Conservation (phyloP, 2,888 invertebrate genomes). For the Pyrochroa serraticornis region DNA sequence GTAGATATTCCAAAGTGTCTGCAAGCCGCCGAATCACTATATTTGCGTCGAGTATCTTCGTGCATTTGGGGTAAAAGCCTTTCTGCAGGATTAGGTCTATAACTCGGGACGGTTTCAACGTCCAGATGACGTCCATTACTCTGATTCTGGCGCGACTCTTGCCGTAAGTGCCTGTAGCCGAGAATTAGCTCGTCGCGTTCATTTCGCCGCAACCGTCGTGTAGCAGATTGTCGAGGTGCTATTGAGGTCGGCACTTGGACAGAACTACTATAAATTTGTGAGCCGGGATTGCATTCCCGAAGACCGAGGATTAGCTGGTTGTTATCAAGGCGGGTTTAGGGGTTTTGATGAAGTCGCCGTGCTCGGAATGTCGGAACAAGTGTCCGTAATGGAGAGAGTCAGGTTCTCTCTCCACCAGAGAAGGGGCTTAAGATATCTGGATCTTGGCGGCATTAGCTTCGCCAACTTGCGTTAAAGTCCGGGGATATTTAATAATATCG, state of each 20-base stretch:
- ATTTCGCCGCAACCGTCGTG: conserved; percentile 18
- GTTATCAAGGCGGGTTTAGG: conserved; percentile 53
- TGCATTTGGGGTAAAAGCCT: no score
- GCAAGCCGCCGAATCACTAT: no score
- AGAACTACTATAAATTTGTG: conserved; percentile 49
- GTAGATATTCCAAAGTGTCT: no score
- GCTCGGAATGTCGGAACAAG: conserved; percentile 50
- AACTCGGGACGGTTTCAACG: no score
- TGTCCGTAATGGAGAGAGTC: conserved; percentile 46
- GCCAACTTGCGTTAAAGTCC: conserved; percentile 31
- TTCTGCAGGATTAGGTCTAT: no score
- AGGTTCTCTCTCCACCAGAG: conserved; percentile 18
- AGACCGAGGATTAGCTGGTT: conserved; percentile 50
- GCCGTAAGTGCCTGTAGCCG: background rate
- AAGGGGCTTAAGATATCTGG: conserved; percentile 27
- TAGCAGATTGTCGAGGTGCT: conserved; percentile 42
- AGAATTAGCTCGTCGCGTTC: conserved; percentile 13
- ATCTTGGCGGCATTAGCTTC: conserved; percentile 25
- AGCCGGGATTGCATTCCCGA: conserved; percentile 51
- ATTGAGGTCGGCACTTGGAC: conserved; percentile 47
- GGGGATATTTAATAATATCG: conserved; percentile 35
- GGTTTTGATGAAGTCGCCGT: conserved; percentile 54
- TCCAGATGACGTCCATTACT: no score
- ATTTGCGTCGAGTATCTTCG: no score
- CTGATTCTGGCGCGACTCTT: background rate